Evolutionary conservation across 2,888 invertebrate genomes (phyloP), one percentile per base, ranked within the genome.

Genomic region (Willowsia nigromaculata): DNA sequence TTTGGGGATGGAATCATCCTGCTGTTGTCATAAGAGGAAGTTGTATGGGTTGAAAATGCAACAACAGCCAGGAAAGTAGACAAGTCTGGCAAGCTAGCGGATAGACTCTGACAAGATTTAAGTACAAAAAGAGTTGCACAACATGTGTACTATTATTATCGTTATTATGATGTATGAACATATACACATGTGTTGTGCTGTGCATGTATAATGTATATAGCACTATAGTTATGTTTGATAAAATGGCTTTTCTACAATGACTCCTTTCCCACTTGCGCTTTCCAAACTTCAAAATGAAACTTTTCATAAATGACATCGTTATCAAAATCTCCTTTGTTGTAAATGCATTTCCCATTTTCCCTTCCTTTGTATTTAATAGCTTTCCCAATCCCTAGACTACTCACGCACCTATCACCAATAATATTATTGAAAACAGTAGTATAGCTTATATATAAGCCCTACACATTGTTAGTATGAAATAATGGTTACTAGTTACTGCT

Each of bases 241-340:
- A 65, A 59, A 13, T 13, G 37, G 18, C 22, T 9, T 18, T n/a
- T n/a, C n/a, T n/a, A 40, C 71, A 62, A 22, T 56, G 5, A 43
- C 53, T 37, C 59, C 7, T 11, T 56, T 13, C 15, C 33, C 33
- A 33, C 76, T 56, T 43, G 9, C 53, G 1, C 22, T 50, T 37
- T 37, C 37, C 40, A 50, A 78, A 85, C 22, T 37, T 25, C 40
- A 50, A 78, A 85, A 62, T 50, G 76, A 85, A 85, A 59, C 43
- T 78, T 85, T 78, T 78, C 78, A 85, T 76, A 78, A 85, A 85
- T 85, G 85, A 85, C 85, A 78, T 85, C 65, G 76, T 78, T 85
- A 85, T 78, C 78, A 85, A 85, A 85, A 85, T 78, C 62, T 76
- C 76, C 59, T 62, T 76, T 62, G 68, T 68, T 68, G 40, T 50